Base-by-base conservation (phyloP, 2,113 vertebrate genomes). In the Petrocephalus microphthalmus region DNA sequence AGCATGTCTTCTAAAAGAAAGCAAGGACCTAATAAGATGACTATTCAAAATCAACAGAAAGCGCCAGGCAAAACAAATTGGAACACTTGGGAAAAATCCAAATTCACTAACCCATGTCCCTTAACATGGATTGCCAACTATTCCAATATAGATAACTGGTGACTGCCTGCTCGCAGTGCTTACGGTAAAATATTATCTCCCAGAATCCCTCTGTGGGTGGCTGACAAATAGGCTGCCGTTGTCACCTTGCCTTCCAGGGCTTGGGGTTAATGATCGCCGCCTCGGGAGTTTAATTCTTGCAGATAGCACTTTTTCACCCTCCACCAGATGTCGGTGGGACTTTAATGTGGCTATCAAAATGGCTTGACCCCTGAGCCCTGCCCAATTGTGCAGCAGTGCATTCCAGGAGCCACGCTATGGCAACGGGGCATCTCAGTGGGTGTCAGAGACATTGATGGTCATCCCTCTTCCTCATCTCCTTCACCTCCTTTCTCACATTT, bases 341-440 rank as follows among this genome's bases (percentile, higher is more conserved):
- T 97, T 98, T 98, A 98, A 99, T 98, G 97, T 96, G 96, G 97
- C 98, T 97, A 98, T 98, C 98, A 98, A 97, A 98, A 96, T 95
- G 94, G 90, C 95, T 95, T 97, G 97, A 94, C 97, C 96, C 97
- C 97, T 95, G 95, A 96, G 95, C 96, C 95, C 95, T 92, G 91
- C 96, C 96, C 95, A 91, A 96, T 98, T 99, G 97, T 98, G 95
- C 93, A 90, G 54, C 53, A 29, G 22, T 51, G 92, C 97, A 98
- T 98, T 98, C 97, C 97, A 94, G 93, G 92, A 93, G 2, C 94
- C 93, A 93, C 91, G 94, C 97, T 96, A 95, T 97, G 97, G 97
- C 94, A 96, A 98, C 97, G 92, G 95, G 95, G 95, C 95, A 95
- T 96, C 95, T 94, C 93, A 78, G 71, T 91, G 89, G 94, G 94